These are phyloP conservation scores for Pseudomyrmex dendroicus DNA, from an alignment of 1,140 invertebrate species.

Conservation along the genomic window DNA sequence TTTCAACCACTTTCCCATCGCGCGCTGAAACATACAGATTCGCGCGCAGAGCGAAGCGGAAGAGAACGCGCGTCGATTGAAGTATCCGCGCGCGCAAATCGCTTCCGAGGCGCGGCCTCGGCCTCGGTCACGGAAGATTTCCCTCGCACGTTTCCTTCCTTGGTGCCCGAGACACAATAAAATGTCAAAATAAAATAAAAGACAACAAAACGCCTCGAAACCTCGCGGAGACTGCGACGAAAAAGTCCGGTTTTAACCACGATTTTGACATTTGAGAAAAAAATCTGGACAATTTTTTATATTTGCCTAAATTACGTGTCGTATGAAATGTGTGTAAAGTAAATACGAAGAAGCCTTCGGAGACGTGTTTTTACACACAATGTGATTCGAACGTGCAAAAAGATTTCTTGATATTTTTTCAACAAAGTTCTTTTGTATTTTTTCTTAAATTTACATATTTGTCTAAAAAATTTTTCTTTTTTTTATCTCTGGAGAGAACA, in stretches of 20 bases:
- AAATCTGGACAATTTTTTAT: not conserved
- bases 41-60: constrained; percentile 26
- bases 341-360: not conserved
- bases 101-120: constrained; percentile 34
- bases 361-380: not conserved
- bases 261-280: not conserved
- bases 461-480: not conserved
- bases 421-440: not conserved
- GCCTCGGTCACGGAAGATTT: constrained; percentile 28
- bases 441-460: not conserved
- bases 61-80: constrained; percentile 16
- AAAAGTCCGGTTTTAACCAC: not conserved
- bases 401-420: not conserved
- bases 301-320: not conserved
- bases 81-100: constrained; percentile 12
- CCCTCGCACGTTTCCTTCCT: not conserved
- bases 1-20: constrained; percentile 55
- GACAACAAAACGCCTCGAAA: too few relatives aligned
- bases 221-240: not conserved
- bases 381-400: not conserved
- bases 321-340: not conserved
- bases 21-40: constrained; percentile 15
- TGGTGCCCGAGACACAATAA: not conserved
- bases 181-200: not conserved
- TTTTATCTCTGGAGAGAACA: not conserved